Evolutionary conservation across 2,888 invertebrate genomes (phyloP).

Genomic region (Rhingia rostrata): DNA sequence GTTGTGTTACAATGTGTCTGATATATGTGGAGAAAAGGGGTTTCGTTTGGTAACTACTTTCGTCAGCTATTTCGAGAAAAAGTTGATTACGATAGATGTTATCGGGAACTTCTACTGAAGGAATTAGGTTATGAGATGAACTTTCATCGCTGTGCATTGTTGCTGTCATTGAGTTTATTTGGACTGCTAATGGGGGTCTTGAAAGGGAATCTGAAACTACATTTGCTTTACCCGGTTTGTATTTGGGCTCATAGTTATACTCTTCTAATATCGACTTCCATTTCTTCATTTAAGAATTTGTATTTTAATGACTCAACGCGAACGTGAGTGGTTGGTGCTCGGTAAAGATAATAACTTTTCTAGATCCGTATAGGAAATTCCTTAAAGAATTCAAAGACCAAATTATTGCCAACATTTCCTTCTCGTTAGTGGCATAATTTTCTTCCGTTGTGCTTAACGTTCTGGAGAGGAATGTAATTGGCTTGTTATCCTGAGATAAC

Average conservation of each 20-base stretch:
- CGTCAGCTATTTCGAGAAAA: constrained; percentile 14
- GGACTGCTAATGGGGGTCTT: constrained; percentile 5
- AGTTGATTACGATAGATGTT: constrained; percentile 50
- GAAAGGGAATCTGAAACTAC: constrained; percentile 28
- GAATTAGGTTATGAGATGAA: constrained; percentile 39
- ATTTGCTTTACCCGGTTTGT: constrained; percentile 23
- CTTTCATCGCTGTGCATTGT: constrained; percentile 45
- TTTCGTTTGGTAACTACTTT: constrained; percentile 7
- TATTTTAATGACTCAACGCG: constrained; percentile 27
- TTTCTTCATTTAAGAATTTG: constrained; percentile 31
- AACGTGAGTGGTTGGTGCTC: constrained; percentile 35
- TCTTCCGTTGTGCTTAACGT: constrained; percentile 34
- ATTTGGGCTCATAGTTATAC: constrained; percentile 21
- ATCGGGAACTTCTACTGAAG: constrained; percentile 26
- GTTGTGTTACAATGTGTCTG: constrained; percentile 31
- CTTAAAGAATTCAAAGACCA: neutral
- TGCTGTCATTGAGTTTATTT: constrained; percentile 24
- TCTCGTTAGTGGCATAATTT: constrained; percentile 35
- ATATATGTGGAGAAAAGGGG: neutral
- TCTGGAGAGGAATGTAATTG: neutral
- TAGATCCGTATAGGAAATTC: neutral
- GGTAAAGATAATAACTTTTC: constrained; percentile 23
- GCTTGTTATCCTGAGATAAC: constrained; percentile 9
- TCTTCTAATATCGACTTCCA: constrained; percentile 37
- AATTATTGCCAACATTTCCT: constrained; percentile 32